Evolutionary conservation across 1,140 invertebrate genomes (phyloP).

Genomic region (Halotydeus destructor): DNA sequence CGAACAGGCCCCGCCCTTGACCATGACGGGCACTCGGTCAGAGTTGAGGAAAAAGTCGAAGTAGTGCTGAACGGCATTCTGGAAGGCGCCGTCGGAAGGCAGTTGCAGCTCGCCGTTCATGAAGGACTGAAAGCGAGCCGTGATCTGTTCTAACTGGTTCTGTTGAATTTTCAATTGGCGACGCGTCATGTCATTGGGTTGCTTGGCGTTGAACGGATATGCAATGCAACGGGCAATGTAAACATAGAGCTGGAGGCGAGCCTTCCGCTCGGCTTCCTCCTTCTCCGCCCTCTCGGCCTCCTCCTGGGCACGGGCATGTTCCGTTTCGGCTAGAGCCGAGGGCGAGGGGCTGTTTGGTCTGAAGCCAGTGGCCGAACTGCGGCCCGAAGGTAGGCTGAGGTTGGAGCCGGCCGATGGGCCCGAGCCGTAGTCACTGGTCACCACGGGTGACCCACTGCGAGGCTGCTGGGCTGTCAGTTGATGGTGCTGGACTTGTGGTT

Average conservation of each 20-base stretch:
- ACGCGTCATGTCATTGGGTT: slow-evolving; percentile 88
- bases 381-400: too few relatives aligned
- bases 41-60: slow-evolving; percentile 92
- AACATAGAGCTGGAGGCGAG: slow-evolving; percentile 84
- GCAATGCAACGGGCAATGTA: slow-evolving; percentile 94
- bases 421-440: too few relatives aligned
- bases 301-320: not conserved
- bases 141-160: slow-evolving; percentile 83
- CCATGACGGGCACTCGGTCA: slow-evolving; percentile 83
- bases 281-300: slow-evolving; percentile 16
- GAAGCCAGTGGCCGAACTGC: not conserved
- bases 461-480: too few relatives aligned
- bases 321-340: not conserved
- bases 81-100: slow-evolving; percentile 95
- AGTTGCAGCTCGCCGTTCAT: slow-evolving; percentile 75
- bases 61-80: slow-evolving; percentile 93
- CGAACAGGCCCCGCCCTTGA: slow-evolving; percentile 86
- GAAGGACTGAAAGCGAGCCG: slow-evolving; percentile 71
- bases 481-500: too few relatives aligned
- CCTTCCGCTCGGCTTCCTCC: slow-evolving; percentile 50
- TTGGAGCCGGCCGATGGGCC: too few relatives aligned
- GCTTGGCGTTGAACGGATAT: slow-evolving; percentile 98
- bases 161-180: slow-evolving; percentile 82
- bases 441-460: too few relatives aligned
- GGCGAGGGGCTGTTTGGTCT: slow-evolving; percentile 5